Evolutionary conservation across 2,888 invertebrate species (phyloP), one percentile per base, ranked within the genome.

Genomic region (Tipula unca): DNA sequence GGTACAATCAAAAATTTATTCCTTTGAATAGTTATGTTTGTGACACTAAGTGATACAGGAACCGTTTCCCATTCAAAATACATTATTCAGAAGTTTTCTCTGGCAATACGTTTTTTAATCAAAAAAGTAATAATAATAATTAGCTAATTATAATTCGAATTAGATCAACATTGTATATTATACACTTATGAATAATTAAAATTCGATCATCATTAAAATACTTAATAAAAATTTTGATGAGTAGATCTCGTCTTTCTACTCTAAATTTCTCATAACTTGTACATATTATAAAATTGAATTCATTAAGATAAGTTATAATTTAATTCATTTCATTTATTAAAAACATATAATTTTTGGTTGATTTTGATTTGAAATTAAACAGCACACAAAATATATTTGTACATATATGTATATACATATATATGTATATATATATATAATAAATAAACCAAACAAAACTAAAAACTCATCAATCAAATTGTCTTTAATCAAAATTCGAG

Each of bases 401-500:
- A n/a, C n/a, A n/a, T n/a, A n/a, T n/a, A n/a, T n/a, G n/a, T n/a
- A n/a, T n/a, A n/a, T n/a, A n/a, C n/a, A n/a, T n/a, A n/a, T n/a
- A n/a, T n/a, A n/a, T n/a, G n/a, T n/a, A n/a, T n/a, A n/a, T 54
- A 1, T 17, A 17, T 17, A 6, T 39, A 17, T 54, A 54, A 54
- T 69, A 69, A 69, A 69, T 69, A 69, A 69, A 69, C 69, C 8
- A 69, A 69, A 69, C 25, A 20, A 69, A 69, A 69, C 69, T 25
- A 69, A 69, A 69, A 69, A 69, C 69, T 69, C 69, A 69, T 69
- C 69, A 69, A 69, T 69, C 69, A 69, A 69, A 69, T 25, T 69
- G 69, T n/a, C 69, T 69, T 69, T 25, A 48, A 69, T 69, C 69
- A 69, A 69, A 69, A 69, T 69, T 69, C 69, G 69, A 69, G 69